Percentiles rank a stretch among this genome's conserved stretches.
phyloP scores from a whole-genome alignment of 2,113 vertebrate species.

The Scopus umbretta region DNA sequence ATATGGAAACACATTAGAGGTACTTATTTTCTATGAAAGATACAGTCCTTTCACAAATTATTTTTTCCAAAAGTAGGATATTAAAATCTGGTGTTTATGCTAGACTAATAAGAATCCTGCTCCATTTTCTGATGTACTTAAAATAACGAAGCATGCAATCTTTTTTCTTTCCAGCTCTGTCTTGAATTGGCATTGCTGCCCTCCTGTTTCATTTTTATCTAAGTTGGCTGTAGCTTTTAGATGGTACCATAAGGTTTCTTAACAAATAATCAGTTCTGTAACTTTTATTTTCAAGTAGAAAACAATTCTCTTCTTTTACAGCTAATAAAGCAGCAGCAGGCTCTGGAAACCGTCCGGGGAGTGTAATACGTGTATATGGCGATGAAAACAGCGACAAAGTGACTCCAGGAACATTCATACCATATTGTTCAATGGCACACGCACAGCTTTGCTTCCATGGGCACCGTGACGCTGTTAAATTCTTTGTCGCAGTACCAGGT shows the following conservation, averaged over 20 bases:
- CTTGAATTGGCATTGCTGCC: slow-evolving; percentile 77
- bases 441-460: slow-evolving; percentile 98
- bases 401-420: slow-evolving; percentile 90
- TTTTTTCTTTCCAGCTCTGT: slow-evolving; percentile 74
- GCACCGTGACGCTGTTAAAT: slow-evolving; percentile 95
- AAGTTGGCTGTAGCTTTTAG: slow-evolving; percentile 80
- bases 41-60: not conserved
- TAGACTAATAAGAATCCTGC: slow-evolving; percentile 79
- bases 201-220: slow-evolving; percentile 69
- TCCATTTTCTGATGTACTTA: slow-evolving; percentile 76
- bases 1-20: not conserved
- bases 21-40: slow-evolving; percentile 1
- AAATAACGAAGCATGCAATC: slow-evolving; percentile 77
- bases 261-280: slow-evolving; percentile 52
- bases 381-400: slow-evolving; percentile 95
- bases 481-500: slow-evolving; percentile 97
- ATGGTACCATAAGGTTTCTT: slow-evolving; percentile 68
- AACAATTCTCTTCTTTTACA: slow-evolving; percentile 60
- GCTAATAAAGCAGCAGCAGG: slow-evolving; percentile 82
- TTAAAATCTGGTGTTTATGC: slow-evolving; percentile 64
- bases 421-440: slow-evolving; percentile 96
- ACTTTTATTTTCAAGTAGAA: slow-evolving; percentile 28
- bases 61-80: slow-evolving; percentile 25
- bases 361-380: slow-evolving; percentile 88
- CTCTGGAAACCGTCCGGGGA: slow-evolving; percentile 80